phyloP scores from a whole-genome alignment of 2,888 invertebrate genomes.

The Yponomeuta sedellus region DNA sequence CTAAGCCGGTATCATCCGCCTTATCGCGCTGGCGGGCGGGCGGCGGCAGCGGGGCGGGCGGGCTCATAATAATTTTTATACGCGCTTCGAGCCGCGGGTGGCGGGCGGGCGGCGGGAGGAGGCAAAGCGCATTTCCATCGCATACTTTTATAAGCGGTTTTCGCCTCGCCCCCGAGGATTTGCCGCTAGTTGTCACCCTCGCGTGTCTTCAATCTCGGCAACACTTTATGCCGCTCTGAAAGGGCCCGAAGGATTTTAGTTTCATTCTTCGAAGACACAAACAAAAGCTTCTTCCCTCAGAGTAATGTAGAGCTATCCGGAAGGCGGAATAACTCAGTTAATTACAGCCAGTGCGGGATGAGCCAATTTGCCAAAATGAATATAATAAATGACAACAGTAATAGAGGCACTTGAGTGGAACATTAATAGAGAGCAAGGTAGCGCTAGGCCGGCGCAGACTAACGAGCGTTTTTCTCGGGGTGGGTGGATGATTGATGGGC shows the following conservation, averaged over 20 bases:
- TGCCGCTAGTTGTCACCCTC: constrained; percentile 51
- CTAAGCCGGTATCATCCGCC: constrained; percentile 30
- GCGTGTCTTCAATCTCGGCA: constrained; percentile 50
- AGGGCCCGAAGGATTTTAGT: constrained; percentile 53
- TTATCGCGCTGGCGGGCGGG: constrained; percentile 27
- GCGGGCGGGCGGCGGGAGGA: constrained; percentile 20
- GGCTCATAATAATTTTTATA: constrained; percentile 76
- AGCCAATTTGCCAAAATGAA: constrained; percentile 73
- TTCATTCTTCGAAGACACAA: constrained; percentile 29
- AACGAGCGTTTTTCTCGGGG: constrained; percentile 75
- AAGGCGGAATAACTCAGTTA: constrained; percentile 25
- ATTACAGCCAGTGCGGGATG: constrained; percentile 49
- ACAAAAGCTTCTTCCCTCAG: constrained; percentile 14
- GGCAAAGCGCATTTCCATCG: constrained; percentile 18
- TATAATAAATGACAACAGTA: constrained; percentile 74
- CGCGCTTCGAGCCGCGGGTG: constrained; percentile 25
- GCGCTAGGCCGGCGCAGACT: constrained; percentile 40
- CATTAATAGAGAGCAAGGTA: constrained; percentile 73
- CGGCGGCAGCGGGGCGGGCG: constrained; percentile 28
- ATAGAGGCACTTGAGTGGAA: constrained; percentile 72
- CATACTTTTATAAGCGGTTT: constrained; percentile 56
- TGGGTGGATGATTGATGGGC: constrained; percentile 72
- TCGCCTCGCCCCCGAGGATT: constrained; percentile 40
- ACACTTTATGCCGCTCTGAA: constrained; percentile 36
- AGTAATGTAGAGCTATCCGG: constrained; percentile 4